These are phyloP conservation scores for Pristionchus japonicus DNA, from an alignment of 2,888 invertebrate species.

Conservation along the genomic window DNA sequence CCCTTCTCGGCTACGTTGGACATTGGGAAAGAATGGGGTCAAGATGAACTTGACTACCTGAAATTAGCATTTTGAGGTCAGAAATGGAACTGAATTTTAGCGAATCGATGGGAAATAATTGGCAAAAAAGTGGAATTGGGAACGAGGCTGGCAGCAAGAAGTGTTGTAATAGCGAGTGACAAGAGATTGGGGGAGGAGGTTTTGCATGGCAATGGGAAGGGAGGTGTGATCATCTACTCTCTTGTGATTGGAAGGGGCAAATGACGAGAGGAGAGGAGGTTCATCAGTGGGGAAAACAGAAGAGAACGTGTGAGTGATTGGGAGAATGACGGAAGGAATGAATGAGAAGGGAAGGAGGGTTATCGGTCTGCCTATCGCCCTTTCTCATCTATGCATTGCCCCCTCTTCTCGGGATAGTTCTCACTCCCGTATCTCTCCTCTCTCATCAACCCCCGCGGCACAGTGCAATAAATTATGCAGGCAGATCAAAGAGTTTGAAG, in stretches of 20 bases:
- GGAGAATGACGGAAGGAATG: neutral
- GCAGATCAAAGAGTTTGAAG: neutral
- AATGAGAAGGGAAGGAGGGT: neutral
- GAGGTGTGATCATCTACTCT: conserved; percentile 34
- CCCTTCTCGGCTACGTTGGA: conserved; percentile 11
- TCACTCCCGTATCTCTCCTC: neutral
- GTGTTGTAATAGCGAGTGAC: neutral
- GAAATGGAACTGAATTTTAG: neutral
- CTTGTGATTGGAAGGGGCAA: neutral
- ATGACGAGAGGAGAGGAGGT: conserved; percentile 3
- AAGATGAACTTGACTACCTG: conserved; percentile 26
- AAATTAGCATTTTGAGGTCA: neutral
- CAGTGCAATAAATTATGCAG: neutral
- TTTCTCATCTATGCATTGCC: conserved; percentile 8
- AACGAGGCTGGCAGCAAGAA: conserved; percentile 6
- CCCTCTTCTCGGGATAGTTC: neutral
- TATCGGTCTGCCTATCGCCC: conserved; percentile 9
- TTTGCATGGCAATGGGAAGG: neutral
- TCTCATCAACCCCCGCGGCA: neutral
- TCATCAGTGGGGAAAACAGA: conserved; percentile 5
- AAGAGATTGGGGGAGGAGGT: neutral
- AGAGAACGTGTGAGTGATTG: conserved; percentile 28
- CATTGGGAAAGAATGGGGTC: conserved; percentile 21
- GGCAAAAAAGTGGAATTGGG: neutral
- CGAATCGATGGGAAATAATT: neutral